These are phyloP conservation scores for Nudaria mundana DNA, from an alignment of 2,888 invertebrate species.

Conservation along the genomic window DNA sequence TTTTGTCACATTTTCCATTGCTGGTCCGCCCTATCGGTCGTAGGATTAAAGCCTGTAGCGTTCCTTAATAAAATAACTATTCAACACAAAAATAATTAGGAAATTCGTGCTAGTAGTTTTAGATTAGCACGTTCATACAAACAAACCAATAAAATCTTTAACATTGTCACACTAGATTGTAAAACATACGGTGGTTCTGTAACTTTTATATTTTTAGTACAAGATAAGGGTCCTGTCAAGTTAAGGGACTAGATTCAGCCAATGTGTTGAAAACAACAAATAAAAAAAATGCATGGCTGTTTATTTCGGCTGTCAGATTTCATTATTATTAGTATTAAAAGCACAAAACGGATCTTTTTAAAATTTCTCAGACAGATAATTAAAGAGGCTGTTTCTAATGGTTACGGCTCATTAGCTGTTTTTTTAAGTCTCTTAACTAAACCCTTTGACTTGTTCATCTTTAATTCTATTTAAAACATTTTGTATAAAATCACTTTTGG, in stretches of 20 bases:
- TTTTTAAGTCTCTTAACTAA: slow-evolving; percentile 19
- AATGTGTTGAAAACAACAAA: slow-evolving; percentile 52
- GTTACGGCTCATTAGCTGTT: slow-evolving; percentile 10
- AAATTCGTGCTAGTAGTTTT: too few relatives aligned
- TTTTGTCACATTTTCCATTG: too few relatives aligned
- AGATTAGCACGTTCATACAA: too few relatives aligned
- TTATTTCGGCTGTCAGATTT: slow-evolving; percentile 38
- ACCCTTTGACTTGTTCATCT: slow-evolving; percentile 15
- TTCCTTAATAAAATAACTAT: too few relatives aligned
- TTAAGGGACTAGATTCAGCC: too few relatives aligned
- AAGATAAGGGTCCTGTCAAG: slow-evolving; percentile 58
- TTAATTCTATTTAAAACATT: slow-evolving; percentile 17
- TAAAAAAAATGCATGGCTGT: too few relatives aligned
- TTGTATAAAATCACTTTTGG: neutral
- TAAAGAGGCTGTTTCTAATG: slow-evolving; percentile 18
- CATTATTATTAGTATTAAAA: slow-evolving; percentile 42
- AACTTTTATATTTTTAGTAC: slow-evolving; percentile 66
- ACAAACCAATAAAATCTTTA: too few relatives aligned
- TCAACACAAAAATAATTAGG: too few relatives aligned
- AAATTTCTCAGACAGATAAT: slow-evolving; percentile 13
- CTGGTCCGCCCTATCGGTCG: too few relatives aligned
- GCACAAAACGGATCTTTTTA: slow-evolving; percentile 3
- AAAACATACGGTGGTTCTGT: slow-evolving; percentile 28
- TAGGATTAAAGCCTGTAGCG: too few relatives aligned
- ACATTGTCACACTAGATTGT: slow-evolving; percentile 31